phyloP scores from a whole-genome alignment of 2,113 vertebrate species.

The Symphodus melops region DNA sequence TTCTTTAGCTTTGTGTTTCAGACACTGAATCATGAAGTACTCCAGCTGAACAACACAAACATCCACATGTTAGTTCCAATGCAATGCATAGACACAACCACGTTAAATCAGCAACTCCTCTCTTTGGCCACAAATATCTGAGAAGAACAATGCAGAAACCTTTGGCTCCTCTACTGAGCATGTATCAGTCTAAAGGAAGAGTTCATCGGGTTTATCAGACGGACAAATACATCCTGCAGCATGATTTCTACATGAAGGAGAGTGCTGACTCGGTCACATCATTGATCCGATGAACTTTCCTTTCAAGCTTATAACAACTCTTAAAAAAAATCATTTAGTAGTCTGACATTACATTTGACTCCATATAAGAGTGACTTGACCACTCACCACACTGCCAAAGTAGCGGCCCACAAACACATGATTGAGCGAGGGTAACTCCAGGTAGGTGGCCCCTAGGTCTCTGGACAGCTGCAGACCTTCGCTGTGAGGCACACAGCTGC shows the following conservation, averaged over 20 bases:
- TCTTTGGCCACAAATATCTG: slow-evolving; percentile 20
- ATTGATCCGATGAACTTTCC: background rate
- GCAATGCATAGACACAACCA: slow-evolving; percentile 32
- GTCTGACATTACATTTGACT: background rate
- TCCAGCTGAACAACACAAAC: slow-evolving; percentile 88
- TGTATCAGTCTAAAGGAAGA: background rate
- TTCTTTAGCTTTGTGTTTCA: slow-evolving; percentile 95
- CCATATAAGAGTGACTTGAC: background rate
- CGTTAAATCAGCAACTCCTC: slow-evolving; percentile 34
- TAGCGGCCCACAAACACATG: slow-evolving; percentile 95
- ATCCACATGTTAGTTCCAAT: slow-evolving; percentile 39
- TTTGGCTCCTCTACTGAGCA: background rate
- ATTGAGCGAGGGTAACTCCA: slow-evolving; percentile 92
- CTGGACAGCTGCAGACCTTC: slow-evolving; percentile 95
- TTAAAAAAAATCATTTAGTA: background rate
- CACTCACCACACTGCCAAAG: slow-evolving; percentile 94
- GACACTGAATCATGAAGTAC: slow-evolving; percentile 97
- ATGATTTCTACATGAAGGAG: background rate
- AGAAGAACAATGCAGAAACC: background rate
- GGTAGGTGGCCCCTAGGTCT: slow-evolving; percentile 93
- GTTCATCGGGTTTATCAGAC: background rate
- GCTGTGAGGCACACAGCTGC: slow-evolving; percentile 90
- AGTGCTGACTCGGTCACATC: background rate
- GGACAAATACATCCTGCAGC: background rate
- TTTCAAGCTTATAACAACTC: background rate